A percentile compares a stretch with the other conserved stretches of the same genome.
Evolutionary conservation across 2,113 vertebrate genomes (phyloP).

Genomic region (Heliornis fulica): DNA sequence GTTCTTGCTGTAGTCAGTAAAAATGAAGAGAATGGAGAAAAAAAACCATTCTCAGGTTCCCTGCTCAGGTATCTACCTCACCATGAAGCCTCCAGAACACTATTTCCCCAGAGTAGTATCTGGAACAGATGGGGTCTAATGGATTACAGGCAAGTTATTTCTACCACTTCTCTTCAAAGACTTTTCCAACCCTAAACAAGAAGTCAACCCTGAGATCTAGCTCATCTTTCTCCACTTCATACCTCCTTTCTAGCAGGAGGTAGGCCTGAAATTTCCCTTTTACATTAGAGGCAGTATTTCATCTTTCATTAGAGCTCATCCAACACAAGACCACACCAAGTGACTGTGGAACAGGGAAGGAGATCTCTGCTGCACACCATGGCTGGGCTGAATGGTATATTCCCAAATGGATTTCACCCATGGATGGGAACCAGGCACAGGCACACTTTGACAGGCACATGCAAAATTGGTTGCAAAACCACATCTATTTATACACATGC

Average conservation of each 20-base stretch:
- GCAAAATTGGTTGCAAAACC: not conserved
- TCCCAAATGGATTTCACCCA: not conserved
- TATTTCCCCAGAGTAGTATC: not conserved
- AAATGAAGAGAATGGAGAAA: not conserved
- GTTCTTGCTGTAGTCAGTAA: not conserved
- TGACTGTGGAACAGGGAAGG: not conserved
- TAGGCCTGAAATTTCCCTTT: not conserved
- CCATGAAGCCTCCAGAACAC: not conserved
- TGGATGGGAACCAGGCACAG: not conserved
- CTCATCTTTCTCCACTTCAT: not conserved
- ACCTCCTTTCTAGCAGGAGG: not conserved
- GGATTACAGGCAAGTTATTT: not conserved
- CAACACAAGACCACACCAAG: not conserved
- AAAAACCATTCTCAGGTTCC: not conserved
- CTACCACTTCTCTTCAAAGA: not conserved
- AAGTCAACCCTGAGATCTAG: not conserved
- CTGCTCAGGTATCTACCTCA: not conserved
- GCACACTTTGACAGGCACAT: not conserved
- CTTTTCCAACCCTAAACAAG: not conserved
- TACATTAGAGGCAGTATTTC: not conserved
- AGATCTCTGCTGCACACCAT: not conserved
- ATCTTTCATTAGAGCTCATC: not conserved
- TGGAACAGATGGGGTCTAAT: not conserved
- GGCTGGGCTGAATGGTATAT: not conserved
- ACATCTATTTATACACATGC: fast-evolving